Evolutionary conservation across 1,140 invertebrate species (phyloP).

Genomic region (Magallana angulata): DNA sequence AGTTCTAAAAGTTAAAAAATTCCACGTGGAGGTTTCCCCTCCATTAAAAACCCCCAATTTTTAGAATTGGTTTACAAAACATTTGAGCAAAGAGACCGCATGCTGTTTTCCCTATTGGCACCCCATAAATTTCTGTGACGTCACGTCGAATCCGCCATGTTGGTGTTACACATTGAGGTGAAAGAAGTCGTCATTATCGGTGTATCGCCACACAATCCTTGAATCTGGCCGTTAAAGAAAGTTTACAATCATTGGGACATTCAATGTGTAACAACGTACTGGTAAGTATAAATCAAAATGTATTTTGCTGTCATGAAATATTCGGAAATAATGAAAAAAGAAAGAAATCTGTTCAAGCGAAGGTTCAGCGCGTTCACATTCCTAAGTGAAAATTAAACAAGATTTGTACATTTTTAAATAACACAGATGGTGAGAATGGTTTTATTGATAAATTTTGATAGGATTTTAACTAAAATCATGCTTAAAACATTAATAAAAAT

Average conservation of each 20-base stretch:
- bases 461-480: too few relatives aligned
- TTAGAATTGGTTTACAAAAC: neutral
- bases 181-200: conserved; percentile 7
- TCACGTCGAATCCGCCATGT: conserved; percentile 14
- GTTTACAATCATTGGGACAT: conserved; percentile 1
- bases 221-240: conserved; percentile 11
- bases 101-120: neutral
- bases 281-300: neutral
- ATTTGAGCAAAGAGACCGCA: too few relatives aligned
- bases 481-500: too few relatives aligned
- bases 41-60: too few relatives aligned
- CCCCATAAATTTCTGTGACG: conserved; percentile 14
- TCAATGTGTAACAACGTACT: conserved; percentile 35
- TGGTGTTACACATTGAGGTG: conserved; percentile 34
- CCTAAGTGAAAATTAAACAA: neutral
- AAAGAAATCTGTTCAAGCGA: conserved; percentile 2
- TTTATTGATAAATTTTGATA: too few relatives aligned
- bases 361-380: conserved; percentile 26
- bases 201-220: conserved; percentile 18
- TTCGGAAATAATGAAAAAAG: neutral
- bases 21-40: too few relatives aligned
- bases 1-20: too few relatives aligned
- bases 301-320: neutral
- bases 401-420: neutral
- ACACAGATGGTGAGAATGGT: too few relatives aligned